Conservation (phyloP, 2,113 vertebrate species). For the Micronycteris hirsuta region DNA sequence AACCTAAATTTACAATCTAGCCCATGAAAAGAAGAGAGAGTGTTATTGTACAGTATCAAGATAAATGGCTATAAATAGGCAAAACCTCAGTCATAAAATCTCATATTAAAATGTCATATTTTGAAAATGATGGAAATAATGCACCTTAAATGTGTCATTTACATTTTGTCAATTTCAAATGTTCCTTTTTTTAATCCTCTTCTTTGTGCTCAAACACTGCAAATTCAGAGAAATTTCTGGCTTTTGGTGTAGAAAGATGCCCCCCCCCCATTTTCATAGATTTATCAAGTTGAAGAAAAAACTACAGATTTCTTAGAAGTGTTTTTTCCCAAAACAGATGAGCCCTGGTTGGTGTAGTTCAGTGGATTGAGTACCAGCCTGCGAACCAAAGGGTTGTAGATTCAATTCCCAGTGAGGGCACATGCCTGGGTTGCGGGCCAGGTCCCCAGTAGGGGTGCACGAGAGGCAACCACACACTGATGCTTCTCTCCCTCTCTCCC, state of each 20-base stretch:
- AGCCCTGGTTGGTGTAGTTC: background rate
- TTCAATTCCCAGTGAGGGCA: too few relatives aligned
- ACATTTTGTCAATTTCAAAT: constrained; percentile 58
- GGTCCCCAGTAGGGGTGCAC: too few relatives aligned
- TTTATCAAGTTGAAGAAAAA: background rate
- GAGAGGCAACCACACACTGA: too few relatives aligned
- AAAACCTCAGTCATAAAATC: constrained; percentile 53
- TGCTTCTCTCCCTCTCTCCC: too few relatives aligned
- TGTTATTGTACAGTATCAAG: constrained; percentile 8
- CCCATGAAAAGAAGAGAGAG: background rate
- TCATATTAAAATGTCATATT: constrained; percentile 57
- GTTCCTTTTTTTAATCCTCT: constrained; percentile 8
- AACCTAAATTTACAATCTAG: background rate
- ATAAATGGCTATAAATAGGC: constrained; percentile 49
- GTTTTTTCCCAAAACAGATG: background rate
- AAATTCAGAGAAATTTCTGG: constrained; percentile 13
- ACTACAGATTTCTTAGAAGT: constrained; percentile 34
- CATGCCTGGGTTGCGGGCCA: too few relatives aligned
- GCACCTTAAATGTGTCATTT: constrained; percentile 56
- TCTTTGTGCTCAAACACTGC: constrained; percentile 27
- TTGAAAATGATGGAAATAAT: constrained; percentile 54
- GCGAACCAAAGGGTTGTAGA: too few relatives aligned
- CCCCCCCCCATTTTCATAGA: background rate
- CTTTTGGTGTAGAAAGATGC: background rate
- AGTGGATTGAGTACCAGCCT: too few relatives aligned